Conservation (phyloP, 2,888 invertebrate genomes). For the Heliconius charithonia region DNA sequence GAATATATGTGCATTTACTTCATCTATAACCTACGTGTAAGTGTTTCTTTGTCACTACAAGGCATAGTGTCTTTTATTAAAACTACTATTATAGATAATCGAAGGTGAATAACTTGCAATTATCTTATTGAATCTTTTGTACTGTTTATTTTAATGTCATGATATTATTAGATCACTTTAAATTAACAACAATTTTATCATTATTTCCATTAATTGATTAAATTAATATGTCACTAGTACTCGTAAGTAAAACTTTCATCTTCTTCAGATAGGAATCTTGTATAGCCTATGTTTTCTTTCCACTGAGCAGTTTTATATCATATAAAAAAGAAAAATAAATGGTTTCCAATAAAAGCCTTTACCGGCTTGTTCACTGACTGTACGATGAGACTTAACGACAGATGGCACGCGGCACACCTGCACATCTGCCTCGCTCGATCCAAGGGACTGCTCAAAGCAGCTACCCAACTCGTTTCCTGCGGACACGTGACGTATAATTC, state of each 20-base stretch:
- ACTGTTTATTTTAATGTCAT: neutral
- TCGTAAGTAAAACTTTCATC: no score
- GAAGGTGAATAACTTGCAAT: neutral
- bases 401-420: conserved; percentile 62
- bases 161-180: no score
- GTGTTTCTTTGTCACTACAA: conserved; percentile 6
- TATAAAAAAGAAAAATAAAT: conserved; percentile 2
- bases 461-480: conserved; percentile 31
- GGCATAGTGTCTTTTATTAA: neutral
- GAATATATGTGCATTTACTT: conserved; percentile 16
- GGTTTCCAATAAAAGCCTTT: neutral
- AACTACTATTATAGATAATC: neutral
- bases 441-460: conserved; percentile 27
- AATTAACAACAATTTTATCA: no score
- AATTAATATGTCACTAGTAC: neutral
- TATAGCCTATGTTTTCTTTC: no score
- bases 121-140: neutral
- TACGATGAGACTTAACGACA: conserved; percentile 62
- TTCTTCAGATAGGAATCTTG: no score
- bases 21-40: neutral
- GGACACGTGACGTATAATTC: conserved; percentile 21
- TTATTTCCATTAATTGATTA: neutral
- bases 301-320: neutral
- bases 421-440: conserved; percentile 57
- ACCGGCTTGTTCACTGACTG: conserved; percentile 16